Evolutionary conservation across 2,113 vertebrate species (phyloP), one percentile per base, ranked within the genome.

Genomic region (Haemorhous mexicanus): DNA sequence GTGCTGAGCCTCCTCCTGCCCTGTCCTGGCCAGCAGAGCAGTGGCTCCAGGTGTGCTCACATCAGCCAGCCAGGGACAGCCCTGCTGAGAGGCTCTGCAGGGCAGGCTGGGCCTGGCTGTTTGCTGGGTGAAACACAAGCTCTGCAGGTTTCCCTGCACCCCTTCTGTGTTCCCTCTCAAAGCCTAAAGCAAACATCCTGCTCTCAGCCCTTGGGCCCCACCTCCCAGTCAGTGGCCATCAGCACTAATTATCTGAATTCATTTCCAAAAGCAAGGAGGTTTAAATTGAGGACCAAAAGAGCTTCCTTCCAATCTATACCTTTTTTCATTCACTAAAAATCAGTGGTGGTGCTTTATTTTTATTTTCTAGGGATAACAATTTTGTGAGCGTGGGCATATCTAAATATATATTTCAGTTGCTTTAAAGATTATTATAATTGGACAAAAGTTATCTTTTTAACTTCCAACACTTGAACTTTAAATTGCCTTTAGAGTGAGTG

Each of bases 41-140:
- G 5, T 20, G 63, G 6, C 7, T 1, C 33, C 44, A 9, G 52
- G 18, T 0, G 3, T 61, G 35, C 49, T 22, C 74, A 1, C 2
- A 1, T 9, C 47, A 18, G 23, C 22, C 73, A 50, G 66, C 37
- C 20, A 19, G 53, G 3, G 63, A 1, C 69, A 33, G 43, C 56
- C 13, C 3, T 3, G 5, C 1, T 4, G 1, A 12, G 77, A 37
- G 50, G 16, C 52, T 32, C 70, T 21, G 33, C 64, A 12, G 79
- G 30, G 3, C 4, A 0, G 44, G 1, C 64, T 56, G 69, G 30
- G 9, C 10, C 43, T 64, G 43, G 58, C 6, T 7, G 22, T 32
- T 64, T 56, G 44, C 55, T 47, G 11, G 2, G 4, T 43, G 55
- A 52, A 50, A 24, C 23, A 27, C 68, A 76, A 20, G 44, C 67